Base-by-base conservation (phyloP, 2,113 vertebrate genomes). In the Nothocercus nigrocapillus region DNA sequence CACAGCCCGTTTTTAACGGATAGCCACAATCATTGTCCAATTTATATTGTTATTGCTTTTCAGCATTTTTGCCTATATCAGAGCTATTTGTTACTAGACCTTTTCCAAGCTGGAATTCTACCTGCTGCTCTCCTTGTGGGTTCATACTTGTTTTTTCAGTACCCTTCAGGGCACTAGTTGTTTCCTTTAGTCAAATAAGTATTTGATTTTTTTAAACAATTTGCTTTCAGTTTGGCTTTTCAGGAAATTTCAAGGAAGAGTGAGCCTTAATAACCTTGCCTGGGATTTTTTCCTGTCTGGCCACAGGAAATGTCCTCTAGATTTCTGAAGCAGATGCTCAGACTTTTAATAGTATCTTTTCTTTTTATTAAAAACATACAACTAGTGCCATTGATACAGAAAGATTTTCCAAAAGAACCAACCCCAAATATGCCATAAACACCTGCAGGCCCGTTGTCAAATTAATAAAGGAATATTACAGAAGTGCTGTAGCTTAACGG, bases 381-480 rank as follows among this genome's bases (percentile, higher is more conserved):
- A 28, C 36, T 36, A 40, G 13, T 5, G 6, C 5, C 53, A 22
- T 3, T 0, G 17, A 58, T 40, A 7, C 5, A 3, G 49, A 42
- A 38, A 20, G 36, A 62, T 54, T 82, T 82, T 51, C 45, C 40
- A 59, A 69, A 40, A 67, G 58, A 32, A 61, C 28, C 30, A 15
- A 7, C 21, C 47, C 3, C 5, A 24, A 51, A 22, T 0, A 0
- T 7, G 15, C 27, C 24, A 22, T 6, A 5, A 61, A 42, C 3
- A 7, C 21, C 1, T 2, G 1, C 5, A 7, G 7, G 24, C 25
- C 12, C 10, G 28, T 1, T 2, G 42, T 7, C n/a, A 42, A 25
- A 2, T 30, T 21, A 5, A 5, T 0, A 14, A 51, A 11, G 59
- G 40, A 51, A 21, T 6, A 49, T 25, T 28, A 58, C 14, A 1